phyloP scores from a whole-genome alignment of 2,888 invertebrate genomes.

The Hirtodrosophila confusa region DNA sequence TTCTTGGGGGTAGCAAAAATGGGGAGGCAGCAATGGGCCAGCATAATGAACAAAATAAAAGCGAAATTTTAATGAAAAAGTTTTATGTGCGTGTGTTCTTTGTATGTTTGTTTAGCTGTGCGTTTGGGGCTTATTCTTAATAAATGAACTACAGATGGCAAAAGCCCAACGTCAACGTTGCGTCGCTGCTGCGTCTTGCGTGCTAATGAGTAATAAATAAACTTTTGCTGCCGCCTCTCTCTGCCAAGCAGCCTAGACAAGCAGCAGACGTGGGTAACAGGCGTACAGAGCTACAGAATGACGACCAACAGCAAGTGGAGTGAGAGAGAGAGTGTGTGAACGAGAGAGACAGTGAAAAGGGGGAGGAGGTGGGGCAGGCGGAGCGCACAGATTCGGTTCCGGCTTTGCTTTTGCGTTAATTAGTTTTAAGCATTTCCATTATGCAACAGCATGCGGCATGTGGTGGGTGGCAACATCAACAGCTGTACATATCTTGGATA shows the following conservation, averaged over 20 bases:
- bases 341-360: slow-evolving; percentile 6
- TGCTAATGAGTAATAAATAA: slow-evolving; percentile 78
- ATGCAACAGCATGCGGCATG: slow-evolving; percentile 60
- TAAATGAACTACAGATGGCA: slow-evolving; percentile 67
- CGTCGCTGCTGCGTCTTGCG: slow-evolving; percentile 51
- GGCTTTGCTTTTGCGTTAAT: slow-evolving; percentile 73
- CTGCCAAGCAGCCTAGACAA: slow-evolving; percentile 53
- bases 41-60: slow-evolving; percentile 66
- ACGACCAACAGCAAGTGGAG: slow-evolving; percentile 28
- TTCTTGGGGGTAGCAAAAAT: slow-evolving; percentile 29
- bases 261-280: slow-evolving; percentile 63
- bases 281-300: slow-evolving; percentile 58
- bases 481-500: slow-evolving; percentile 22
- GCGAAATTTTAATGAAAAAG: slow-evolving; percentile 74
- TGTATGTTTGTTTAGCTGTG: slow-evolving; percentile 16
- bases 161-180: slow-evolving; percentile 48
- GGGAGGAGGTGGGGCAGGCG: not conserved
- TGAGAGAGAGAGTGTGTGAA: slow-evolving; percentile 7
- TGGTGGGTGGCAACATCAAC: slow-evolving; percentile 13
- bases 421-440: slow-evolving; percentile 74
- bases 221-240: slow-evolving; percentile 38
- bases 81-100: slow-evolving; percentile 40
- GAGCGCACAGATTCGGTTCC: slow-evolving; percentile 46
- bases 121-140: slow-evolving; percentile 57
- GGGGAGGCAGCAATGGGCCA: slow-evolving; percentile 35